Percentiles rank a stretch among this genome's conserved stretches.
These are phyloP conservation scores for Macropus fuliginosus DNA, from an alignment of 2,797 vertebrate genomes.

Conservation along the genomic window DNA sequence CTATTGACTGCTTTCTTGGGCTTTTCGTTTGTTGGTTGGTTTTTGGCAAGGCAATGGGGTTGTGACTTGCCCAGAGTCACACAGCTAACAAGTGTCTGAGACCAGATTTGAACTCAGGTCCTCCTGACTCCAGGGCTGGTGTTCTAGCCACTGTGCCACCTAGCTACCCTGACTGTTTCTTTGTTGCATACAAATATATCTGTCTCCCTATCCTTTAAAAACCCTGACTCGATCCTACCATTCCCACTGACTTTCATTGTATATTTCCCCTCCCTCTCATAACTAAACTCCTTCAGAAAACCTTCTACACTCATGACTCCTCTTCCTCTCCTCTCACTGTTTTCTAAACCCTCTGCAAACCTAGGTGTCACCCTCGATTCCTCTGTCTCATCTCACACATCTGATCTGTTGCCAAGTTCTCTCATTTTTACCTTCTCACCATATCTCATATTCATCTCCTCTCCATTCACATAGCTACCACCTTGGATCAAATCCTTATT, in stretches of 20 bases:
- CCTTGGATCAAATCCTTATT: background rate
- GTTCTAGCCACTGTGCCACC: too few species aligned
- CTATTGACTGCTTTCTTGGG: background rate
- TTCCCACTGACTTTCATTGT: background rate
- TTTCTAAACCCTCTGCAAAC: background rate
- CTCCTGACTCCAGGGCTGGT: too few species aligned
- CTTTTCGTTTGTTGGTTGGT: too few species aligned
- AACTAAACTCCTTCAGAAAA: background rate
- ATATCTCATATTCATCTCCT: background rate
- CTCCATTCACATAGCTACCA: background rate
- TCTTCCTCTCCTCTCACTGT: background rate
- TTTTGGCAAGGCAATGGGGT: too few species aligned
- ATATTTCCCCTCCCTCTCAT: background rate
- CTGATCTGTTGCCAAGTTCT: background rate
- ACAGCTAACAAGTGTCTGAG: too few species aligned
- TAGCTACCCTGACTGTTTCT: background rate
- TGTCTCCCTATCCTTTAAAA: background rate
- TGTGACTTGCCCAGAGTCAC: too few species aligned
- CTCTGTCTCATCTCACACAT: background rate
- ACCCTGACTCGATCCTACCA: background rate
- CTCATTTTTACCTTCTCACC: background rate
- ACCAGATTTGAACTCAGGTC: too few species aligned
- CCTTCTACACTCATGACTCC: background rate
- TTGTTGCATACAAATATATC: background rate
- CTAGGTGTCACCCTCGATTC: background rate